Evolutionary conservation across 2,888 invertebrate species (phyloP).

Genomic region (Phlogophora meticulosa): DNA sequence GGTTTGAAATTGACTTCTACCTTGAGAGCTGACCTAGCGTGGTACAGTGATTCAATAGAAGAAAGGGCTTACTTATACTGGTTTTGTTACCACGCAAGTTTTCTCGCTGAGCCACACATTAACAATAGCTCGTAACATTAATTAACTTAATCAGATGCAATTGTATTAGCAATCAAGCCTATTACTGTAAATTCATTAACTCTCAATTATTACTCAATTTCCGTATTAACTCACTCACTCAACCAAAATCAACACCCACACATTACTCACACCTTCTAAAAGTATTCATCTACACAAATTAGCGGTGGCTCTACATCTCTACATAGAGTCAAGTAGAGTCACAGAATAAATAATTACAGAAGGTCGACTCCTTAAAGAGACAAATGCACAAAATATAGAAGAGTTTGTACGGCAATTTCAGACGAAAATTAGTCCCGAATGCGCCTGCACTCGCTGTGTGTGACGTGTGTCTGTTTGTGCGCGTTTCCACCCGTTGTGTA

Average conservation of each 20-base stretch:
- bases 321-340: slow-evolving; percentile 7
- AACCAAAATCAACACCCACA: slow-evolving; percentile 7
- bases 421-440: too few relatives aligned
- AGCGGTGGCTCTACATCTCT: slow-evolving; percentile 25
- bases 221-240: not conserved
- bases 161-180: not conserved
- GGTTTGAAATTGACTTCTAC: too few relatives aligned
- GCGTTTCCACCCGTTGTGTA: not conserved
- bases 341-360: not conserved
- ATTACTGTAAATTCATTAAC: not conserved
- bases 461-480: not conserved
- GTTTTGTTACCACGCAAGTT: too few relatives aligned
- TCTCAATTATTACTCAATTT: not conserved
- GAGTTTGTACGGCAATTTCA: too few relatives aligned
- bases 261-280: slow-evolving; percentile 11
- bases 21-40: too few relatives aligned
- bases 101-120: too few relatives aligned
- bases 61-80: too few relatives aligned
- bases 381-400: too few relatives aligned
- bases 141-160: too few relatives aligned
- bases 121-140: too few relatives aligned
- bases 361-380: not conserved
- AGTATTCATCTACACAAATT: slow-evolving; percentile 40
- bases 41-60: too few relatives aligned
- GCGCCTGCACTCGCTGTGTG: too few relatives aligned